phyloP scores from a whole-genome alignment of 2,888 invertebrate species.

The Cabera pusaria region DNA sequence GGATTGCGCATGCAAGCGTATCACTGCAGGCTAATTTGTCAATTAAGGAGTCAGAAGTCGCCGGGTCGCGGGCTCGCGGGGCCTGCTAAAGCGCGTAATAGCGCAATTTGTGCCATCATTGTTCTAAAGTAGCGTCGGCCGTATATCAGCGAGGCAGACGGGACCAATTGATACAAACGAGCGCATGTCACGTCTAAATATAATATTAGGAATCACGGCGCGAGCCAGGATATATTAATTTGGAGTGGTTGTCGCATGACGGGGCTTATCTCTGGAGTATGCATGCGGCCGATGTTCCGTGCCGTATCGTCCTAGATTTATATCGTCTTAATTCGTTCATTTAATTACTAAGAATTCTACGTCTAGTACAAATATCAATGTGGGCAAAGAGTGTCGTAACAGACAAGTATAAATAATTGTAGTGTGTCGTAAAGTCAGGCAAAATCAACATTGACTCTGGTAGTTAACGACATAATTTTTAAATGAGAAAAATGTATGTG shows the following conservation, averaged over 20 bases:
- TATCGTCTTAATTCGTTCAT: too few species aligned
- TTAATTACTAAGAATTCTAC: too few species aligned
- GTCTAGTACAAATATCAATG: not conserved
- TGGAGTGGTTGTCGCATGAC: conserved; percentile 73
- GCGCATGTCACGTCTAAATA: conserved; percentile 83
- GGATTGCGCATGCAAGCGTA: conserved; percentile 58
- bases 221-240: conserved; percentile 83
- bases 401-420: too few species aligned
- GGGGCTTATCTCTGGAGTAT: conserved; percentile 55
- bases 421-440: conserved; percentile 15
- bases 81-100: conserved; percentile 70
- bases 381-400: too few species aligned
- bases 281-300: conserved; percentile 39
- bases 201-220: conserved; percentile 84
- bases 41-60: conserved; percentile 58
- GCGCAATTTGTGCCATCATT: conserved; percentile 80
- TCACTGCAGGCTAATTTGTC: conserved; percentile 66
- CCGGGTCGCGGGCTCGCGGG: conserved; percentile 55
- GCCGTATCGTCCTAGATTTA: conserved; percentile 19
- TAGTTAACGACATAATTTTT: conserved; percentile 28
- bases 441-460: conserved; percentile 23
- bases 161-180: conserved; percentile 82
- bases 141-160: conserved; percentile 80
- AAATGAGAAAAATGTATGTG: conserved; percentile 45
- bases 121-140: conserved; percentile 81